These are phyloP conservation scores for Chloropsis cyanopogon DNA, from an alignment of 2,113 vertebrate genomes.

Conservation along the genomic window DNA sequence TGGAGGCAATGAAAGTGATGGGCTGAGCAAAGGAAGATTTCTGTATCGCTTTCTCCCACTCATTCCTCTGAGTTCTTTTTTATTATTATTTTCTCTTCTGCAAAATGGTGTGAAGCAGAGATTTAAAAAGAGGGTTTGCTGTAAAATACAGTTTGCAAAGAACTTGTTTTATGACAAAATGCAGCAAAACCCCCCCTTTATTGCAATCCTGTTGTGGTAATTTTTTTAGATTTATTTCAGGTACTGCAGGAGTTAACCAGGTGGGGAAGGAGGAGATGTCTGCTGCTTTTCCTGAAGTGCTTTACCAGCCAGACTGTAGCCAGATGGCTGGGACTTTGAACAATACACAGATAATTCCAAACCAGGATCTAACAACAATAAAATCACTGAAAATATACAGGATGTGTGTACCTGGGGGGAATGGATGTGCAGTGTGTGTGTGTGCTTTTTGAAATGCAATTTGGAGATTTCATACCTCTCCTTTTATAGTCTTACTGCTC, in stretches of 20 bases:
- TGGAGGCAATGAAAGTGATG: background rate
- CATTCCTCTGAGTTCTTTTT: background rate
- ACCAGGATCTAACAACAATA: background rate
- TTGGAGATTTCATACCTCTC: background rate
- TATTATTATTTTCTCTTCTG: background rate
- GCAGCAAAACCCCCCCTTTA: background rate
- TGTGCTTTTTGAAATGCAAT: background rate
- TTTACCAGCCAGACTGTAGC: background rate
- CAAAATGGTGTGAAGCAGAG: background rate
- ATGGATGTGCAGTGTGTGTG: background rate
- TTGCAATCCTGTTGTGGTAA: background rate
- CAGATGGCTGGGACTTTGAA: constrained; percentile 15
- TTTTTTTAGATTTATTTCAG: background rate
- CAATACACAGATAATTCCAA: background rate
- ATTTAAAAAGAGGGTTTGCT: background rate
- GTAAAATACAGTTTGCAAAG: background rate
- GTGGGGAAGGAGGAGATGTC: background rate
- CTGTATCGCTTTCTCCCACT: background rate
- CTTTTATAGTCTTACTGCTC: background rate
- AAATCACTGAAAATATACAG: background rate
- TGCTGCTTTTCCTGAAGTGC: background rate
- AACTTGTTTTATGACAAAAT: background rate
- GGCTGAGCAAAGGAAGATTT: background rate
- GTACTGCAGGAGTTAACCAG: background rate
- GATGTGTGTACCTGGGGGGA: background rate